phyloP scores from a whole-genome alignment of 2,113 vertebrate species.

The Mormyrus iriodes region DNA sequence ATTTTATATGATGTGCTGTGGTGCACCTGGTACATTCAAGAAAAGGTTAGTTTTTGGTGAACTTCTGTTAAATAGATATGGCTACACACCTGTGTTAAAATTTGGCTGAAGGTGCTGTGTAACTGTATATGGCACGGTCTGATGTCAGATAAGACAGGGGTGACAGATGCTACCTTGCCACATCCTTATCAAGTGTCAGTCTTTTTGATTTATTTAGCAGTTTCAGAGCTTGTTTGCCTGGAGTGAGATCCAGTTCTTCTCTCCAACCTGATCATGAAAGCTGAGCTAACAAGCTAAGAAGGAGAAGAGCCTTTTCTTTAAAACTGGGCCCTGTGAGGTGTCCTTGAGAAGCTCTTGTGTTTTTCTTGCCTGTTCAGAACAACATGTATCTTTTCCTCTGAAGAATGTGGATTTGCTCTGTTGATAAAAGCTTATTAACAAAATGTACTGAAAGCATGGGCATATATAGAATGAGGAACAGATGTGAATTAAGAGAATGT shows the following conservation, averaged over 20 bases:
- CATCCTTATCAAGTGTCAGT: not conserved
- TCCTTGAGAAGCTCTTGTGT: not conserved
- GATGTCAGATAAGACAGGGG: not conserved
- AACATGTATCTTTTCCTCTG: not conserved
- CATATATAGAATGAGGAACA: not conserved
- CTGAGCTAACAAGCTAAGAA: not conserved
- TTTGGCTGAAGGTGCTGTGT: not conserved
- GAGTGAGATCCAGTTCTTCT: not conserved
- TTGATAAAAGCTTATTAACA: not conserved
- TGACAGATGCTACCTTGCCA: not conserved
- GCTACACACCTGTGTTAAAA: not conserved
- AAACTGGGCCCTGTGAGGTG: not conserved
- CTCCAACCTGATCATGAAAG: not conserved
- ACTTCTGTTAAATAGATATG: not conserved
- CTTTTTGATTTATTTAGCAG: conserved; percentile 14
- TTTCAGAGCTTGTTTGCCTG: not conserved
- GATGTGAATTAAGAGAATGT: not conserved
- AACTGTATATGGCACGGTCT: conserved; percentile 2
- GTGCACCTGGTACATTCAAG: not conserved
- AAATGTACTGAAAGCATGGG: not conserved
- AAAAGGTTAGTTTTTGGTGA: not conserved
- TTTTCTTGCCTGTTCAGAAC: not conserved
- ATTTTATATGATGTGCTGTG: not conserved
- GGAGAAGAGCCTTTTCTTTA: not conserved
- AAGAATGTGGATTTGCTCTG: not conserved